Evolutionary conservation across 2,888 invertebrate genomes (phyloP).

Genomic region (Ormyrus rosae): DNA sequence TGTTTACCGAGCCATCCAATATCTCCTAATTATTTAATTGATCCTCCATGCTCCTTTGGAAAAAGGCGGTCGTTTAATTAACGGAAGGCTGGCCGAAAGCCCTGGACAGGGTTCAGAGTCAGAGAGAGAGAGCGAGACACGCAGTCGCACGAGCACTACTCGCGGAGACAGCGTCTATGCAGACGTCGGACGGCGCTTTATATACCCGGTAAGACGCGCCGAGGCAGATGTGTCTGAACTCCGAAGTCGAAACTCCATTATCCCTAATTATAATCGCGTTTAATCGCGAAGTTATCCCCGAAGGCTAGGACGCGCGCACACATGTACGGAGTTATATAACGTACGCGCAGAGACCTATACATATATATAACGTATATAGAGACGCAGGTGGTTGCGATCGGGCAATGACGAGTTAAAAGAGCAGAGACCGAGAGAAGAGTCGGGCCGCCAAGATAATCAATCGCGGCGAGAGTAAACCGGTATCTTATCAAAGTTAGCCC

Average conservation of each 20-base stretch:
- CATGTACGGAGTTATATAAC: not conserved
- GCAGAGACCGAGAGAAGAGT: not conserved
- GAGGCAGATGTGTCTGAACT: conserved; percentile 63
- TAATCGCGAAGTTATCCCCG: conserved; percentile 70
- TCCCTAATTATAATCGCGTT: conserved; percentile 74
- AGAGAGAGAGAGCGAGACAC: too few relatives aligned
- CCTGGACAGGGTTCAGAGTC: too few relatives aligned
- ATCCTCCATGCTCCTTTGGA: too few relatives aligned
- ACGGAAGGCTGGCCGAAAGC: too few relatives aligned
- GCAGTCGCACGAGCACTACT: too few relatives aligned
- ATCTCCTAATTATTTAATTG: too few relatives aligned
- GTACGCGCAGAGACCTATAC: not conserved
- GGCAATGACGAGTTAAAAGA: not conserved
- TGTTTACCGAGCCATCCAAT: too few relatives aligned
- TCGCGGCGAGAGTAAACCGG: conserved; percentile 71
- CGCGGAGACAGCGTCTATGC: not conserved
- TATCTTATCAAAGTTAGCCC: conserved; percentile 73
- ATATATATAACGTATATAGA: too few relatives aligned
- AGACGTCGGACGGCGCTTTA: conserved; percentile 55
- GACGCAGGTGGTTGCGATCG: too few relatives aligned
- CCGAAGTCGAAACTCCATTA: conserved; percentile 71
- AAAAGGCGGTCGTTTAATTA: too few relatives aligned
- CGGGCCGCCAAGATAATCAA: conserved; percentile 68
- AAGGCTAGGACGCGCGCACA: not conserved
- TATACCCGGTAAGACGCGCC: conserved; percentile 54